A percentile compares a stretch with the other conserved stretches of the same genome.
Conservation (phyloP, 2,888 invertebrate species). For the Dryobotodes eremita region DNA sequence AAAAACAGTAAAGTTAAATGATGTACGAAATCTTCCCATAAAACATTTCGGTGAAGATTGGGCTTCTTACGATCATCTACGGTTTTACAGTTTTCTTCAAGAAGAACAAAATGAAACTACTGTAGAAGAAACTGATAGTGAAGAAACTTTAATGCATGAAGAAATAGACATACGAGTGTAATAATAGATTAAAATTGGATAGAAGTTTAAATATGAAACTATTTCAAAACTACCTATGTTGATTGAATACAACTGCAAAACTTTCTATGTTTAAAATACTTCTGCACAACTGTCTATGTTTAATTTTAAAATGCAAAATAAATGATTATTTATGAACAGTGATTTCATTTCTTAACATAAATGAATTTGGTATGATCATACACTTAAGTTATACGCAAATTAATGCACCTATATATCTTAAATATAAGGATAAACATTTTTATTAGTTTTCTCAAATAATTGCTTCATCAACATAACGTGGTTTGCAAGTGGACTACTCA, state of each 20-base stretch:
- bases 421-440: not conserved
- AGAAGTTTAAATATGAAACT: too few relatives aligned
- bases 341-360: too few relatives aligned
- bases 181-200: too few relatives aligned
- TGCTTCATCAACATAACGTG: not conserved
- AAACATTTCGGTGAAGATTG: not conserved
- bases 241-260: too few relatives aligned
- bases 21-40: not conserved
- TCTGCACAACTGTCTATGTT: not conserved
- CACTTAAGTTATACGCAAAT: not conserved
- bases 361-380: slow-evolving; percentile 1
- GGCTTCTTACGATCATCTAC: not conserved
- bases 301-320: slow-evolving; percentile 25
- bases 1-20: slow-evolving; percentile 1
- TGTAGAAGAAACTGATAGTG: too few relatives aligned
- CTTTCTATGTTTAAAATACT: too few relatives aligned
- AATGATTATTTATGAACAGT: slow-evolving; percentile 15
- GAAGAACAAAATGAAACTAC: too few relatives aligned
- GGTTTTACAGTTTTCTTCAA: too few relatives aligned
- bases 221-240: too few relatives aligned
- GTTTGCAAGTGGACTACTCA: not conserved
- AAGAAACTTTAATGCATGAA: too few relatives aligned
- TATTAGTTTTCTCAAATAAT: not conserved
- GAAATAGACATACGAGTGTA: too few relatives aligned
- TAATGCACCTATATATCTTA: not conserved